A percentile compares a stretch with the other conserved stretches of the same genome.
Evolutionary conservation across 2,888 invertebrate genomes (phyloP).

Genomic region (Elegia similella): DNA sequence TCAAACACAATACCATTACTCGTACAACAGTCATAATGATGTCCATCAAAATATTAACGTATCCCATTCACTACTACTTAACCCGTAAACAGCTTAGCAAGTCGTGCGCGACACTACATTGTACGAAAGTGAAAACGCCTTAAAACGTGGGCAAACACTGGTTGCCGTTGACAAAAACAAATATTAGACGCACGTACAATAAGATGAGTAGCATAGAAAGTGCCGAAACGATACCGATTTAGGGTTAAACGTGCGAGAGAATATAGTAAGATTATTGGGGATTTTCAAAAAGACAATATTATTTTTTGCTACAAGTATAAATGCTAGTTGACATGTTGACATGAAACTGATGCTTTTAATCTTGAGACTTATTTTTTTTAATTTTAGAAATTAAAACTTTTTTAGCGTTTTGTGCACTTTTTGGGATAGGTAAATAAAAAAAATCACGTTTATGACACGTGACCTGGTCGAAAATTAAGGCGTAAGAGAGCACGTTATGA

Average conservation of each 20-base stretch:
- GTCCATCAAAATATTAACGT: constrained; percentile 11
- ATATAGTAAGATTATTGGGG: neutral
- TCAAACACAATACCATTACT: neutral
- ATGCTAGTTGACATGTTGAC: too few relatives aligned
- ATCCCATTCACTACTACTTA: constrained; percentile 25
- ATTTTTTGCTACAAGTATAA: too few relatives aligned
- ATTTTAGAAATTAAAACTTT: too few relatives aligned
- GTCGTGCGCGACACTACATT: constrained; percentile 43
- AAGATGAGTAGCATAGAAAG: constrained; percentile 52
- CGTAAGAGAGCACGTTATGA: too few relatives aligned
- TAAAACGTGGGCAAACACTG: constrained; percentile 65
- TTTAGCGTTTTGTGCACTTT: too few relatives aligned
- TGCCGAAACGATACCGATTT: constrained; percentile 23
- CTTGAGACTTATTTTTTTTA: too few relatives aligned
- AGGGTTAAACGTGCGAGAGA: constrained; percentile 5
- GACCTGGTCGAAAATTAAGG: too few relatives aligned
- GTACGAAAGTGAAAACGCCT: constrained; percentile 75
- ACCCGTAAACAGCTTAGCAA: constrained; percentile 33
- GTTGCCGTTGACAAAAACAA: constrained; percentile 70
- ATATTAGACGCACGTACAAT: constrained; percentile 56
- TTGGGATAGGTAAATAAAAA: too few relatives aligned
- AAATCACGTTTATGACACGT: too few relatives aligned
- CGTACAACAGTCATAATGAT: neutral
- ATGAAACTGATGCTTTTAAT: too few relatives aligned
- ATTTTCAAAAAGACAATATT: neutral